Base-by-base conservation (phyloP, 1,140 invertebrate genomes). In the Plectrocnemia conspersa region DNA sequence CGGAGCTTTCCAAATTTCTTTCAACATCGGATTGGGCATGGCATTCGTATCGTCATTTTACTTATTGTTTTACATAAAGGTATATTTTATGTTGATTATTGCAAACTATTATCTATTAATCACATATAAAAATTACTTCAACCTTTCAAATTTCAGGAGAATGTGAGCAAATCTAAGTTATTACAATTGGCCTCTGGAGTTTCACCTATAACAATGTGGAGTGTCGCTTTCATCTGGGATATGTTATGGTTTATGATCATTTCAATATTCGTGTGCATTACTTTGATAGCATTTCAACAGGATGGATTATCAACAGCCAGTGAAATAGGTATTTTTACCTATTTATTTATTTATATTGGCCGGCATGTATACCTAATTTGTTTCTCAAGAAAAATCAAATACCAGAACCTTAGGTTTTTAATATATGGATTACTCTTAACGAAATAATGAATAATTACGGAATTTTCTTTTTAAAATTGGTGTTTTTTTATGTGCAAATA, bases 1-100 rank as follows among this genome's bases (percentile, higher is more conserved):
- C 63, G 67, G 80, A 65, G 81, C 81, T 45, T 82, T 81, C 47
- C 79, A 83, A 57, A 67, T 83, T 50, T 76, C 82, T 9, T 79
- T 80, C 40, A 83, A 84, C 61, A 69, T 83, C 13, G 78, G 77
- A 48, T 83, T 84, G 64, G 79, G 80, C 61, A 81, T 84, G 79
- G 77, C 80, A 10, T 83, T 91, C 59, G 81, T 91, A 1, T 83
- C 84, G 1, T 79, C 87, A 1, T 86, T 86, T 58, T 85, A 87
- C 61, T 77, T 88, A 1, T 67, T 91, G 27, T 29, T n/a, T 53
- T 13, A 38, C 38, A 13, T 1, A 41, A 24, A 45, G 42, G 52
- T 33, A 35, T 38, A 36, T 49, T 41, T 59, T 21, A 13, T 42
- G 38, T 52, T 25, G 3, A 42, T 21, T 56, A 65, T 40, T 27